phyloP scores from a whole-genome alignment of 2,797 vertebrate genomes.

The Mormyrus hasselquistii region DNA sequence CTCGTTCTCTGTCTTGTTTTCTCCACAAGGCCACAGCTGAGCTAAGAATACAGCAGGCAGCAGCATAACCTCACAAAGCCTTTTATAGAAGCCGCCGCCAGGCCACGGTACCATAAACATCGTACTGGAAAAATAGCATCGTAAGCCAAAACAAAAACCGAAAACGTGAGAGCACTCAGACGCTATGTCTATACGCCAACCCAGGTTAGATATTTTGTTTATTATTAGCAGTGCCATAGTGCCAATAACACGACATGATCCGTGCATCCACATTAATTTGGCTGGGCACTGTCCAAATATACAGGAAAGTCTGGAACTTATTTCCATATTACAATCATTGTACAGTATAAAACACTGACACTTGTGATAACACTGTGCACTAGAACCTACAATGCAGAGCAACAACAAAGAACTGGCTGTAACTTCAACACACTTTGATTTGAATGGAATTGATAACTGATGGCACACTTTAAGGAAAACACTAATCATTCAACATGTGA shows the following conservation, averaged over 20 bases:
- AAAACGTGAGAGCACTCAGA: neutral
- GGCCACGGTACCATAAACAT: neutral
- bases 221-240: neutral
- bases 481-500: neutral
- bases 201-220: neutral
- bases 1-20: neutral
- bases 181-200: neutral
- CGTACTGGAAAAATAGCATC: neutral
- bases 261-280: neutral
- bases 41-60: neutral
- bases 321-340: neutral
- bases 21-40: neutral
- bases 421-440: neutral
- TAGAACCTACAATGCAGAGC: neutral
- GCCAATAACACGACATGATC: neutral
- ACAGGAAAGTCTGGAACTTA: neutral
- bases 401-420: neutral
- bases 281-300: neutral
- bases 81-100: neutral
- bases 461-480: neutral
- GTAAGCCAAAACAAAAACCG: neutral
- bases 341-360: neutral
- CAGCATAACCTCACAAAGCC: neutral
- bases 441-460: neutral
- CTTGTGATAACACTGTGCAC: neutral